Evolutionary conservation across 2,888 invertebrate species (phyloP), one percentile per base, ranked within the genome.

Genomic region (Erpobdella octoculata): DNA sequence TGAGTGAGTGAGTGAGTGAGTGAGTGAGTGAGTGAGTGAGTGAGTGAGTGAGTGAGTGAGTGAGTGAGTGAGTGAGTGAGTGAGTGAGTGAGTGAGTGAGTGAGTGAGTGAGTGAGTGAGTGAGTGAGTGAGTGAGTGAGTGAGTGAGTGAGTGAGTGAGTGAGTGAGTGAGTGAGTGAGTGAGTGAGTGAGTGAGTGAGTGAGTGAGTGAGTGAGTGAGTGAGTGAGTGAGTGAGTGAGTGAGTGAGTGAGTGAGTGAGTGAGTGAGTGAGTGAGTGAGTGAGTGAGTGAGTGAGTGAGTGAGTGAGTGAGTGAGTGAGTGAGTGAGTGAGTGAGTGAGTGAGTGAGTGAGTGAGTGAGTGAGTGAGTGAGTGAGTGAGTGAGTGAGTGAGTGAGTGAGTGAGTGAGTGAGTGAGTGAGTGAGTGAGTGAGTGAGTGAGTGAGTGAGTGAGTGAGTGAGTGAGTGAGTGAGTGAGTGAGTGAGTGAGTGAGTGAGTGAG

Each of bases 1-100:
- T 72, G 72, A 62, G 71, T 73, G 71, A 65, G 71, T 73, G 71
- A 58, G 66, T 73, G 71, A 65, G 73, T 73, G 73, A 65, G 71
- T 71, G 73, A 65, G 71, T 66, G 59, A 65, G 68, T 68, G 68
- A 68, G 68, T 68, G 68, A 68, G 48, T 68, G 68, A 68, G 68
- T 70, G 70, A 70, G 70, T 70, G 70, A 70, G 70, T 70, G 70
- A 70, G 70, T 70, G 70, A 70, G 70, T 70, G 62, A 70, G 62
- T 67, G 46, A 41, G 53, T 53, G 68, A 46, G 48, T 68, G 48
- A 46, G 58, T 48, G 33, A 21, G 46, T 67, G 46, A 38, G 67
- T 67, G 46, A 38, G 67, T 67, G 67, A 38, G 67, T 67, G 67
- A 38, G 67, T 61, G 61, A 61, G 61, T 61, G 61, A 61, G 61